Base-by-base conservation (phyloP, 1,140 invertebrate genomes). In the Harlomillsia oculata region DNA sequence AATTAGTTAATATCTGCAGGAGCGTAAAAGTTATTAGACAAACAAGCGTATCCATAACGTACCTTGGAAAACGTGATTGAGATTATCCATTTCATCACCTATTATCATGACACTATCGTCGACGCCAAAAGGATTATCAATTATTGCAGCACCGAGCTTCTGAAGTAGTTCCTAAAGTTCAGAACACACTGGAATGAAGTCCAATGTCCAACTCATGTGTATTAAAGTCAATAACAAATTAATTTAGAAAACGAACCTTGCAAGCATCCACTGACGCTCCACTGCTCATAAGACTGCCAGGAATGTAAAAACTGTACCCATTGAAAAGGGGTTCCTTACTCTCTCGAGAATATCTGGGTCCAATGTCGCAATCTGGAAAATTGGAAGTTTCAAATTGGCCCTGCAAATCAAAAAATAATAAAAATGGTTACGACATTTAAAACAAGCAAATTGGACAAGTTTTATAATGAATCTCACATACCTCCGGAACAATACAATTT, bases 371-470 rank as follows among this genome's bases (percentile, higher is more conserved):
- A 2, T 41, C 39, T 6, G 18, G 28, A 26, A 59, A 54, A 28
- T 55, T 60, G 0, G 58, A 40, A 4, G 52, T 55, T 39, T 60
- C 58, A 28, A 18, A 60, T 14, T 14, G 14, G 13, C 44, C 46
- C 58, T 60, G 30, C 3, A 30, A 44, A 28, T 18, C 6, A 5
- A 20, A 2, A 16, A 41, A 20, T 2, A 41, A 20, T 41, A 9
- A 41, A 5, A 41, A 16, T 20, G 3, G 11, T 16, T 41, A 16
- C 13, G 23, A 16, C 39, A 41, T n/a, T n/a, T n/a, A 14, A 41
- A 21, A 20, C 9, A 23, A 45, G 20, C 1, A 14, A 45, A 45
- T 20, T 14, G 28, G 32, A 3, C 18, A 18, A n/a, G 18, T n/a
- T 18, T n/a, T 16, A n/a, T 34, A 21, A 21, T 39, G n/a, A 8